These are phyloP conservation scores for Dendrocopos noguchii DNA, from an alignment of 2,113 vertebrate genomes.

Conservation along the genomic window DNA sequence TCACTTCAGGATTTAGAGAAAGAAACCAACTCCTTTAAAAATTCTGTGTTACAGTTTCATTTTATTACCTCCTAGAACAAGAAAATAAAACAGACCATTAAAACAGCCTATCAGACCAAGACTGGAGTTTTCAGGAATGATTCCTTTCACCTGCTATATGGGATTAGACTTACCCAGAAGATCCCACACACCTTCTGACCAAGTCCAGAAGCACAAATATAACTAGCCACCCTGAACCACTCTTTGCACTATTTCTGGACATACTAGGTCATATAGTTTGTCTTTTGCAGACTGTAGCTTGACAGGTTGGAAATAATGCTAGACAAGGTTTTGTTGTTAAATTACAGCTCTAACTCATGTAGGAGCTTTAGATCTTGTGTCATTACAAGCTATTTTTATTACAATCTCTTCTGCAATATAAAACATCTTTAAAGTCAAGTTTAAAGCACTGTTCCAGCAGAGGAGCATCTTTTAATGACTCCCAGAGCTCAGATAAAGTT, in stretches of 20 bases:
- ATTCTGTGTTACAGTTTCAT: neutral
- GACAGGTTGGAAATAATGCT: neutral
- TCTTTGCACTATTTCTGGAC: neutral
- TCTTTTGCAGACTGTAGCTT: neutral
- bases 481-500: neutral
- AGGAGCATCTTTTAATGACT: neutral
- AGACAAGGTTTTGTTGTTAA: neutral
- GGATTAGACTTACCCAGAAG: neutral
- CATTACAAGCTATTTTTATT: neutral
- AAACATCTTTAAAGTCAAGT: neutral
- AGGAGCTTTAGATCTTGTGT: neutral
- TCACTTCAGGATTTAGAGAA: neutral
- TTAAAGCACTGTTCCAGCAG: neutral
- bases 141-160: accelerated
- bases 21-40: neutral
- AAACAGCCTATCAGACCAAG: neutral
- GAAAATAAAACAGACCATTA: neutral
- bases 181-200: neutral
- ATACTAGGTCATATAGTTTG: accelerated
- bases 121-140: neutral
- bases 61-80: neutral
- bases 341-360: neutral
- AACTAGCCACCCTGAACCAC: neutral
- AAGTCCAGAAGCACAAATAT: neutral
- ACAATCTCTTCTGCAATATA: neutral